Base-by-base conservation (phyloP, 2,797 vertebrate species). In the Miichthys miiuy region DNA sequence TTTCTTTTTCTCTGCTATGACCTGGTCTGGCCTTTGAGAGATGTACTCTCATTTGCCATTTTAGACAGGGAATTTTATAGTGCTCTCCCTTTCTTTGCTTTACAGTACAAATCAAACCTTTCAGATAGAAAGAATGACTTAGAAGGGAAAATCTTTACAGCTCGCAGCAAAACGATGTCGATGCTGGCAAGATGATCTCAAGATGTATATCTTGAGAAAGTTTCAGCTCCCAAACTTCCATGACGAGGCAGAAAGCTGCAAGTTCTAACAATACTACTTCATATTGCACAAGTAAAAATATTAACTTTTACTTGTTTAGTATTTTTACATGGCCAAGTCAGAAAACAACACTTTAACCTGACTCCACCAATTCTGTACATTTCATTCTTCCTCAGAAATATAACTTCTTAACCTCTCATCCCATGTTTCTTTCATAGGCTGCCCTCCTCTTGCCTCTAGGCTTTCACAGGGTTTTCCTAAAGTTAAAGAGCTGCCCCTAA, bases 21-120 rank as follows among this genome's bases (percentile, higher is more conserved):
- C 90, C 88, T 89, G 75, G 78, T 74, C 85, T 91, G 88, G 87
- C 92, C 90, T 92, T 87, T 88, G 63, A 70, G 54, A 81, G 81
- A 87, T 41, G 54, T 81, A 8, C 73, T 73, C 69, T 61, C 72
- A 73, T 86, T 83, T 86, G 72, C 77, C 60, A 70, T 64, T 81
- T 81, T 23, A 68, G 62, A 76, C 68, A 20, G 41, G 66, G 56
- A 12, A 42, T 73, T 71, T 87, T 72, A 68, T 38, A 61, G 76
- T 67, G 65, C 69, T 75, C 74, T 74, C 78, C 48, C 8, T 77
- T 75, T 46, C 83, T 83, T 68, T 81, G 54, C 34, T 75, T 65
- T 46, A 81, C 47, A 73, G 80, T 61, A 90, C 66, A 84, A 81
- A 88, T 89, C 82, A 85, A 81, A 77, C 52, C 68, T 81, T 34